phyloP scores from a whole-genome alignment of 35 echinoderm and acorn worm species.

The Heliocidaris tuberculata region DNA sequence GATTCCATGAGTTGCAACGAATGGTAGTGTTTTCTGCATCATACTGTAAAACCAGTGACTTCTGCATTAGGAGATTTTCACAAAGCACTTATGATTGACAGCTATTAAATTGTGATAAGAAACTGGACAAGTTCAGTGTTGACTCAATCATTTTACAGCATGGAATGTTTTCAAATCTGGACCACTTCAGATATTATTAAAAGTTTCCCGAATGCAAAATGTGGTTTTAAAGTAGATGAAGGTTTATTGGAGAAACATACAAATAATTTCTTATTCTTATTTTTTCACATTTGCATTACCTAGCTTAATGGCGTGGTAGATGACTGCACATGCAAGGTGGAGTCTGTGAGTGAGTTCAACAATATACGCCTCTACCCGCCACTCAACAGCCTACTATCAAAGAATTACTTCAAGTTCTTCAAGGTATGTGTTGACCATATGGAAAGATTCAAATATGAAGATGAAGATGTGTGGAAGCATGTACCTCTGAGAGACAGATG shows the following conservation, averaged over 20 bases:
- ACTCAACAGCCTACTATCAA: slow-evolving; percentile 61
- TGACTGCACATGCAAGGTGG: slow-evolving; percentile 91
- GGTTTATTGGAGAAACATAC: neutral
- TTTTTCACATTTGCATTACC: neutral
- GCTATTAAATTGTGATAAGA: no score
- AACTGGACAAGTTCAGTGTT: no score
- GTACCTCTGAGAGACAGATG: no score
- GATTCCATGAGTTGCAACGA: no score
- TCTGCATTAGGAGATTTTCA: no score
- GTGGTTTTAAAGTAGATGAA: neutral
- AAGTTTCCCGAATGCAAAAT: no score
- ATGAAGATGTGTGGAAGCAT: neutral
- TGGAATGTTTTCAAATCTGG: no score
- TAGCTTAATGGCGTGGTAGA: slow-evolving; percentile 81
- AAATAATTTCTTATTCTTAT: slow-evolving; percentile 11
- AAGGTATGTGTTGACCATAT: slow-evolving; percentile 66
- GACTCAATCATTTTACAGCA: no score
- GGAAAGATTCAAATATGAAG: neutral
- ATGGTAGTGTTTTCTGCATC: no score
- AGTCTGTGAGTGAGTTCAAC: slow-evolving; percentile 82
- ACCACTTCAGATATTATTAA: no score
- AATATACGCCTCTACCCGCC: slow-evolving; percentile 66
- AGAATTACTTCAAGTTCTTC: slow-evolving; percentile 89
- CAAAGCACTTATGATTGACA: no score
- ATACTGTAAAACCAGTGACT: no score